These are phyloP conservation scores for Brachionus rotundiformis DNA, from an alignment of 1,140 invertebrate species.

Conservation along the genomic window DNA sequence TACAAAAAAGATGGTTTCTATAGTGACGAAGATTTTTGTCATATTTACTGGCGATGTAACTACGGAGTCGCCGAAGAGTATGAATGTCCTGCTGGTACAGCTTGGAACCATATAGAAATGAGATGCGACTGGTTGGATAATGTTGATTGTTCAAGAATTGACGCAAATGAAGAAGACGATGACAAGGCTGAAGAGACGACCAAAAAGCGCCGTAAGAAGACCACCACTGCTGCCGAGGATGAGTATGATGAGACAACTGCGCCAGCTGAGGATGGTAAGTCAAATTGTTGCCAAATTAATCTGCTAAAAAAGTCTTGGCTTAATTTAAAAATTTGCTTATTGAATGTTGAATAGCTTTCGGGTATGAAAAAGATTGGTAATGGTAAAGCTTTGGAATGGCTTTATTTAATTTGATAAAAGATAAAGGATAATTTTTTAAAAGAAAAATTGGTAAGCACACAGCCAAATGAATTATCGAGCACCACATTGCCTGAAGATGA, in stretches of 20 bases:
- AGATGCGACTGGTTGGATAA: slow-evolving; percentile 52
- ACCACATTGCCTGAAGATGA: not conserved
- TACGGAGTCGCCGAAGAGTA: slow-evolving; percentile 52
- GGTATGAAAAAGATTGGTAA: not conserved
- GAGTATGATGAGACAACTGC: not conserved
- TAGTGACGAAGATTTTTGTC: slow-evolving; percentile 49
- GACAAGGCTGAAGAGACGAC: slow-evolving; percentile 5
- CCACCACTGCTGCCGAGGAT: not conserved
- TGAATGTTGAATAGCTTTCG: not conserved
- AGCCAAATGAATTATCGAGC: not conserved
- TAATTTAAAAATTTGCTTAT: not conserved
- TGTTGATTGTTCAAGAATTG: slow-evolving; percentile 45
- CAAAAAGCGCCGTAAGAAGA: slow-evolving; percentile 36
- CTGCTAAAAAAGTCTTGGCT: slow-evolving; percentile 8
- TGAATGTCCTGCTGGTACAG: slow-evolving; percentile 50
- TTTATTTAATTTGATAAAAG: not conserved
- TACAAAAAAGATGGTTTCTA: slow-evolving; percentile 51
- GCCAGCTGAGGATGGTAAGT: not conserved
- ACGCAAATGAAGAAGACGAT: slow-evolving; percentile 13
- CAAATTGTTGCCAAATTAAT: no score
- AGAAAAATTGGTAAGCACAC: slow-evolving; percentile 6
- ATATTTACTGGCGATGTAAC: slow-evolving; percentile 52
- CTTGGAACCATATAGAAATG: slow-evolving; percentile 47
- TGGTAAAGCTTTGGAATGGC: not conserved
- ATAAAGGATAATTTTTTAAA: not conserved